These are phyloP conservation scores for Podarcis lilfordi DNA, from an alignment of 2,797 vertebrate species.

Conservation along the genomic window DNA sequence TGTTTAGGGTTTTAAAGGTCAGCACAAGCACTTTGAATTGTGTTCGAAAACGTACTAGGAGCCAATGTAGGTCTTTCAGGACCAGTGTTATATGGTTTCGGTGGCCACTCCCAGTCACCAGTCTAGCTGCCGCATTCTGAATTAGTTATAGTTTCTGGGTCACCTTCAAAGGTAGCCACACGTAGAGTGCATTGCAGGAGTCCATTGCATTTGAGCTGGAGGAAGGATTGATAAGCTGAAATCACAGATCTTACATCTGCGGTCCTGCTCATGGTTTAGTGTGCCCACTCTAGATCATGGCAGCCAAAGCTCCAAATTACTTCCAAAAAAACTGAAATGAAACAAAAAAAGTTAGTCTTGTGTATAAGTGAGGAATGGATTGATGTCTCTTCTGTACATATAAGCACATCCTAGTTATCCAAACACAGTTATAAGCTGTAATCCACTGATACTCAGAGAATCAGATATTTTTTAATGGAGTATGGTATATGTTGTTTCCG, in stretches of 20 bases:
- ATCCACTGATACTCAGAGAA: background rate
- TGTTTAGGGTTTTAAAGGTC: too few species aligned
- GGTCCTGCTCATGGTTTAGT: background rate
- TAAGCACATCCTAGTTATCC: background rate
- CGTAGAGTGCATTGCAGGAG: background rate
- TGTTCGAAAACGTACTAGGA: too few species aligned
- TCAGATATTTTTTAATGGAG: background rate
- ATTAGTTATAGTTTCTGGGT: too few species aligned
- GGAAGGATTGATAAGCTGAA: background rate
- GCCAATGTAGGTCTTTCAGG: too few species aligned
- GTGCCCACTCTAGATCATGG: background rate
- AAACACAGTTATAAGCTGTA: background rate
- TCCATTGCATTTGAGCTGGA: background rate
- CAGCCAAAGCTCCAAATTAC: background rate
- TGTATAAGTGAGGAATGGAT: background rate
- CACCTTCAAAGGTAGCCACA: too few species aligned
- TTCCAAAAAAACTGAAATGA: background rate
- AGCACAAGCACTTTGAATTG: too few species aligned
- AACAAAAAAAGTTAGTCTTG: background rate
- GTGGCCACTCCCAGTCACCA: too few species aligned
- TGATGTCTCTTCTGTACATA: background rate
- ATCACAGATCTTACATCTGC: background rate
- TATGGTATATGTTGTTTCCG: background rate
- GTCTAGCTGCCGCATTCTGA: too few species aligned
- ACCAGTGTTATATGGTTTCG: too few species aligned